phyloP scores from a whole-genome alignment of 2,888 invertebrate species.

The Synergus japonicus region DNA sequence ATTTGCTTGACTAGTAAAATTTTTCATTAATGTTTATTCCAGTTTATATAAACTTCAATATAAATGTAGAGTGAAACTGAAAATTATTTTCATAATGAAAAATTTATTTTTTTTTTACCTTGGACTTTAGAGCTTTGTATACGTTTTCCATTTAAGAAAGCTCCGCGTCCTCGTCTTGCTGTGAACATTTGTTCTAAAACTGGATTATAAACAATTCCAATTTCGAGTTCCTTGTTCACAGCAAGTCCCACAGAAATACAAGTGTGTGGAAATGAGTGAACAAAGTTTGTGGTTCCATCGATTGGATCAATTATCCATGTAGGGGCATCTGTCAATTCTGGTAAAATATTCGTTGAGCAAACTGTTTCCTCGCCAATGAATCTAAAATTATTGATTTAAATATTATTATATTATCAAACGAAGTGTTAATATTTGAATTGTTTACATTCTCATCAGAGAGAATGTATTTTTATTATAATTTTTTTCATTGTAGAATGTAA shows the following conservation, averaged over 20 bases:
- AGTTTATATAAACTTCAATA: slow-evolving; percentile 1
- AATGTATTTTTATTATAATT: too few species aligned
- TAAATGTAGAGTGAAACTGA: background rate
- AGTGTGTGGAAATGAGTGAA: slow-evolving; percentile 84
- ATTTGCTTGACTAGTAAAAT: background rate
- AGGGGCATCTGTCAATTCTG: slow-evolving; percentile 84
- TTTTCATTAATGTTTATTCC: background rate
- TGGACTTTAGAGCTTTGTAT: slow-evolving; percentile 80
- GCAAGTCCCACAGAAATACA: slow-evolving; percentile 85
- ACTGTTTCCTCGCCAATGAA: slow-evolving; percentile 90
- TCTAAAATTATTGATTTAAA: slow-evolving; percentile 74
- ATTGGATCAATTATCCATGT: slow-evolving; percentile 94
- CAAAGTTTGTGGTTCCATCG: slow-evolving; percentile 93
- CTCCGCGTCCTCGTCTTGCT: slow-evolving; percentile 85
- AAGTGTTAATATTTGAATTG: too few species aligned
- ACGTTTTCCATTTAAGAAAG: slow-evolving; percentile 82
- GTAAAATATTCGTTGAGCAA: slow-evolving; percentile 76
- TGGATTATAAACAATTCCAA: slow-evolving; percentile 89
- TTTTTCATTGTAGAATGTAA: background rate
- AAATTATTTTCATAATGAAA: slow-evolving; percentile 1
- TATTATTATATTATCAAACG: too few species aligned
- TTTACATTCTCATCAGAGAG: too few species aligned
- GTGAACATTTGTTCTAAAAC: slow-evolving; percentile 85
- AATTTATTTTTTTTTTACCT: slow-evolving; percentile 72
- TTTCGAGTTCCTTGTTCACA: slow-evolving; percentile 80